Conservation (phyloP, 2,113 vertebrate genomes). For the Brachypodius melanocephalos region DNA sequence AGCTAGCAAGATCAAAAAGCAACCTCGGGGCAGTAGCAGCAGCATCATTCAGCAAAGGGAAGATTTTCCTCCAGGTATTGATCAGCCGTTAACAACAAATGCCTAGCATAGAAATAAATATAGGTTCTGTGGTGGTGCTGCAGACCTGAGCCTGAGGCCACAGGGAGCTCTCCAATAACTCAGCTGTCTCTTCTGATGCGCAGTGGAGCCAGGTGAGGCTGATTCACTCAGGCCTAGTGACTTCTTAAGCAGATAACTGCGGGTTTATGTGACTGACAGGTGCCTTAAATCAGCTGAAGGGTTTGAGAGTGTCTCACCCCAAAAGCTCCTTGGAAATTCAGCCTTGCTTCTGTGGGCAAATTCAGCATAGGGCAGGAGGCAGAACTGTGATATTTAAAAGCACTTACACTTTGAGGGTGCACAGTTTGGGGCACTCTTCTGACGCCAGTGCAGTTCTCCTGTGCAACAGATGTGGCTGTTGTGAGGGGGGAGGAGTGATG, state of each 20-base stretch:
- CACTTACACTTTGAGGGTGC: not conserved
- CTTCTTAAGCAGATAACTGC: not conserved
- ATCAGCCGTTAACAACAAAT: not conserved
- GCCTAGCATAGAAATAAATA: not conserved
- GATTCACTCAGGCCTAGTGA: not conserved
- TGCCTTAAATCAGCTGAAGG: not conserved
- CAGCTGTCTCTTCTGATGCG: not conserved
- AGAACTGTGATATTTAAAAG: not conserved
- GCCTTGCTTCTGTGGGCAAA: not conserved
- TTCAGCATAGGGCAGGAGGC: not conserved
- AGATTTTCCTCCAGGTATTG: not conserved
- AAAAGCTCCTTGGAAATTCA: not conserved
- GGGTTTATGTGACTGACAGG: not conserved
- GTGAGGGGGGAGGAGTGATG: not conserved
- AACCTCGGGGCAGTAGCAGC: not conserved
- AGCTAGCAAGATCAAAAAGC: not conserved
- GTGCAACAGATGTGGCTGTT: not conserved
- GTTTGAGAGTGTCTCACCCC: not conserved
- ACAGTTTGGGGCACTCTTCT: not conserved
- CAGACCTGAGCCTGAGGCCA: not conserved
- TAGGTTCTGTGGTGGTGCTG: not conserved
- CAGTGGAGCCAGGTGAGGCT: not conserved
- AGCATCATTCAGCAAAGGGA: not conserved
- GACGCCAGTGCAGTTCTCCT: not conserved
- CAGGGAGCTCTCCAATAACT: not conserved